phyloP scores from a whole-genome alignment of 2,797 vertebrate species.

The Hippoglossus hippoglossus region DNA sequence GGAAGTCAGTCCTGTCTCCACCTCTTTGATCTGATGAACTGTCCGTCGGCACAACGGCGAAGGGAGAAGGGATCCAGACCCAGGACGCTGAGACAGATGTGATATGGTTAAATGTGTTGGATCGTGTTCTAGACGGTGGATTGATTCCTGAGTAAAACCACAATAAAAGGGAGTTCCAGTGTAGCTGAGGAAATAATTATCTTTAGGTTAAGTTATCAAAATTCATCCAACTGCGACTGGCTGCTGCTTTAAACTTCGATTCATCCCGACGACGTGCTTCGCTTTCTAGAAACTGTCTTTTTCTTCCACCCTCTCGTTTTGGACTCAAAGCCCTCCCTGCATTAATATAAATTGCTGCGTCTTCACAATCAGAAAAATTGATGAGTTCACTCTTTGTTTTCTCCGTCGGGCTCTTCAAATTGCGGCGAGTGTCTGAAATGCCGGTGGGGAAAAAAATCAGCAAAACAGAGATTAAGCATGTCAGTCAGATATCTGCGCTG shows the following conservation, averaged over 20 bases:
- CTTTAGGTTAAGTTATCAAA: background rate
- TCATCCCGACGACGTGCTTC: background rate
- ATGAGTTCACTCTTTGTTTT: conserved; percentile 27
- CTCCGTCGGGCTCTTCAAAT: conserved; percentile 10
- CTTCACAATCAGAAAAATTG: conserved; percentile 25
- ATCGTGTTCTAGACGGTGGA: no score
- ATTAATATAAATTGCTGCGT: conserved; percentile 13
- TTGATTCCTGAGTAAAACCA: no score
- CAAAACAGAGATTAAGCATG: background rate
- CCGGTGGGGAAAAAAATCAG: conserved; percentile 6
- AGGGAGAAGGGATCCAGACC: no score
- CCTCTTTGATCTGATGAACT: no score
- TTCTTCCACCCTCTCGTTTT: background rate
- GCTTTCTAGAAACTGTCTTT: background rate
- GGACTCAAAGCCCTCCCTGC: conserved; percentile 1
- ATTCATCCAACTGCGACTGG: no score
- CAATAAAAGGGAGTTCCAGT: no score
- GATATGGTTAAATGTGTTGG: no score
- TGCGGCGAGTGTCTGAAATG: background rate
- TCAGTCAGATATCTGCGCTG: background rate
- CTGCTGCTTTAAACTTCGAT: background rate
- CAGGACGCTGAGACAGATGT: no score
- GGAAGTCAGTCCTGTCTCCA: no score
- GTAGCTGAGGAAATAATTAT: no score
- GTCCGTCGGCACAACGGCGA: no score